A percentile compares a stretch with the other conserved stretches of the same genome.
These are phyloP conservation scores for Baccha elongata DNA, from an alignment of 2,888 invertebrate species.

Conservation along the genomic window DNA sequence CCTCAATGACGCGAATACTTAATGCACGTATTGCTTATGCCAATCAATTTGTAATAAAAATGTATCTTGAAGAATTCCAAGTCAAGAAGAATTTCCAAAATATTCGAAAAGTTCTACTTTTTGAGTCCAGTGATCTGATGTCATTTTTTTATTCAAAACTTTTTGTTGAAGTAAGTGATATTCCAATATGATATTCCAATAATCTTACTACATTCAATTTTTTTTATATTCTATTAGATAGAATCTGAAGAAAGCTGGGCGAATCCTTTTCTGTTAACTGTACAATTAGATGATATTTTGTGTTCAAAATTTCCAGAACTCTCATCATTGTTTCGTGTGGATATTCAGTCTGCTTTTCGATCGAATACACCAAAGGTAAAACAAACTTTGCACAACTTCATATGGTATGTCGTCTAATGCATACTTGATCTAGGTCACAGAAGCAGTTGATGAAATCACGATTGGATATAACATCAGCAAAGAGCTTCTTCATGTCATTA, in stretches of 20 bases:
- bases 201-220: neutral
- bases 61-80: conserved; percentile 83
- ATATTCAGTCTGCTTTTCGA: conserved; percentile 75
- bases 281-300: conserved; percentile 83
- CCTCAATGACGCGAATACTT: conserved; percentile 81
- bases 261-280: conserved; percentile 81
- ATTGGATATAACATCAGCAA: conserved; percentile 77
- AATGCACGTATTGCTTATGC: conserved; percentile 81
- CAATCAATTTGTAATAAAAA: conserved; percentile 83
- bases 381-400: neutral
- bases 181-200: neutral
- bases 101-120: conserved; percentile 83
- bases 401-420: neutral
- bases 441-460: conserved; percentile 78
- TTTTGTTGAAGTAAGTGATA: conserved; percentile 82
- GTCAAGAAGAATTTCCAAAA: conserved; percentile 82
- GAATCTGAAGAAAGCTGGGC: conserved; percentile 83
- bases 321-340: conserved; percentile 77
- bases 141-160: conserved; percentile 83
- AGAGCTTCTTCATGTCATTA: conserved; percentile 78
- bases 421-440: conserved; percentile 75
- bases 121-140: conserved; percentile 84
- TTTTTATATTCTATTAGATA: conserved; percentile 78
- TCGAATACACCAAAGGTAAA: conserved; percentile 76
- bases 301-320: conserved; percentile 81